A percentile compares a stretch with the other conserved stretches of the same genome.
Evolutionary conservation across 2,888 invertebrate species (phyloP).

Genomic region (Plebejus argus): DNA sequence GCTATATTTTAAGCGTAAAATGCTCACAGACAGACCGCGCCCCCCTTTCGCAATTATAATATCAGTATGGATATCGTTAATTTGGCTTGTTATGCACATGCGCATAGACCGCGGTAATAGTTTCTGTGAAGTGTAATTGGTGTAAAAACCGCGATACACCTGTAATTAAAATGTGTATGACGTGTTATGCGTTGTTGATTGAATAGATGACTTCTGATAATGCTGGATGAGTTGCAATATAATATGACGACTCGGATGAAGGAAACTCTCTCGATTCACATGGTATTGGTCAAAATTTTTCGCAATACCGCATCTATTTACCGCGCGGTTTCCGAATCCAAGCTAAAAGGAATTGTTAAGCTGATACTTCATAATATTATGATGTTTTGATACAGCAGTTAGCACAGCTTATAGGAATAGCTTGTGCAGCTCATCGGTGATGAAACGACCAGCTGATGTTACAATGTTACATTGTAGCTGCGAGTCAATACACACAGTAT

Average conservation of each 20-base stretch:
- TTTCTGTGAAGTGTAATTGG: not conserved
- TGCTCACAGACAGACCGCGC: no score
- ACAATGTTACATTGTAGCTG: not conserved
- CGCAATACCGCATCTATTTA: no score
- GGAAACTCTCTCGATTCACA: no score
- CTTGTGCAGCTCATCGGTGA: not conserved
- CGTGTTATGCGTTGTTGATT: not conserved
- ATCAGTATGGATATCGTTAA: not conserved
- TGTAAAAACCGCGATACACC: not conserved
- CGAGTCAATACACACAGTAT: conserved; percentile 41
- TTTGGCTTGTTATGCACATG: not conserved
- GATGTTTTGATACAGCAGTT: no score
- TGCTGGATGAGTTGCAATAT: no score
- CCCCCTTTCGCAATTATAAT: no score
- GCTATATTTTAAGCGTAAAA: no score
- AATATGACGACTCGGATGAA: no score
- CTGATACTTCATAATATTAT: no score
- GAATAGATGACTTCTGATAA: not conserved
- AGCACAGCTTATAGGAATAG: not conserved
- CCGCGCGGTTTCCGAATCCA: no score
- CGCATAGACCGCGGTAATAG: not conserved
- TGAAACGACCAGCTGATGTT: conserved; percentile 5
- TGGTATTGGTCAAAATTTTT: no score
- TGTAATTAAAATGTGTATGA: not conserved
- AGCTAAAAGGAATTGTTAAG: no score